phyloP scores from a whole-genome alignment of 2,113 vertebrate species.

The Malurus elegans region DNA sequence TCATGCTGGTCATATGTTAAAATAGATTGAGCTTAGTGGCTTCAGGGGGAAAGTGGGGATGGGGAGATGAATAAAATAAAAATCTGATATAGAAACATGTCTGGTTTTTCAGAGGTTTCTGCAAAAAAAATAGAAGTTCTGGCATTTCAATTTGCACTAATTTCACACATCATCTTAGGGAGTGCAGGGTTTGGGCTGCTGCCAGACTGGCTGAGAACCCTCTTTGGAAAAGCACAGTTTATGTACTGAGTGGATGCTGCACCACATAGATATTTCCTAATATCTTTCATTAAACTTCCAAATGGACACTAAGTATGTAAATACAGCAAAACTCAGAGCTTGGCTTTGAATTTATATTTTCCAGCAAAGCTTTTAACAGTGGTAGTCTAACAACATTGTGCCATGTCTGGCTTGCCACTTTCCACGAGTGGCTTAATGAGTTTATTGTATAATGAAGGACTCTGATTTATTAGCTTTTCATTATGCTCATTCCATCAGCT shows the following conservation, averaged over 20 bases:
- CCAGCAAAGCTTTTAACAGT: constrained; percentile 46
- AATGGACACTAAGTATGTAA: constrained; percentile 37
- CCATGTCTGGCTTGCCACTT: constrained; percentile 25
- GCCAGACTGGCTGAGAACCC: constrained; percentile 32
- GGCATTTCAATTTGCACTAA: constrained; percentile 52
- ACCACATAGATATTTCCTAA: constrained; percentile 29
- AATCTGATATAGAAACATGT: background rate
- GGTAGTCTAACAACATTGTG: background rate
- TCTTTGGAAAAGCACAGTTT: background rate
- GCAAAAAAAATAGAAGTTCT: constrained; percentile 14
- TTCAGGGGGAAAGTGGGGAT: background rate
- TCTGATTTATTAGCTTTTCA: constrained; percentile 71
- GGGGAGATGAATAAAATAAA: background rate
- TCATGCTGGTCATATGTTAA: background rate
- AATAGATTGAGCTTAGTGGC: constrained; percentile 29
- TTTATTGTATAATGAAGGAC: constrained; percentile 66
- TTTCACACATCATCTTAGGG: constrained; percentile 56
- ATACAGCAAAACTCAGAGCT: constrained; percentile 31
- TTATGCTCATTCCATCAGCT: constrained; percentile 65
- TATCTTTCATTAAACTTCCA: constrained; percentile 55
- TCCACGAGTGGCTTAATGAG: constrained; percentile 46
- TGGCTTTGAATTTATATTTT: constrained; percentile 38
- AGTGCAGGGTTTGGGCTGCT: constrained; percentile 15
- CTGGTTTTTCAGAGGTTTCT: constrained; percentile 38
- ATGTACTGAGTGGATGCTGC: constrained; percentile 5